These are phyloP conservation scores for Forficula auricularia DNA, from an alignment of 1,140 invertebrate genomes.

Conservation along the genomic window DNA sequence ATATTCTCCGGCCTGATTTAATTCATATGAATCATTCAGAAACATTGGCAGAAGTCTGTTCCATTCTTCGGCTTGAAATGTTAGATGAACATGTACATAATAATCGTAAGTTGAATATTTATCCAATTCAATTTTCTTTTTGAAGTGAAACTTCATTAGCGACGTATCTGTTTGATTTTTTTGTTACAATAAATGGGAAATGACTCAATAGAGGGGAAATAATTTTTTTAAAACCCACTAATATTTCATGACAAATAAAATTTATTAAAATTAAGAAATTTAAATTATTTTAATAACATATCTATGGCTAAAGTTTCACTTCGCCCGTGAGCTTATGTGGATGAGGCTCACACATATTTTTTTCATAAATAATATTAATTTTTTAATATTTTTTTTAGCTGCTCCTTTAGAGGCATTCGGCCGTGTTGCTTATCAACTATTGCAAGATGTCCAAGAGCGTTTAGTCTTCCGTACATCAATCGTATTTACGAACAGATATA, in stretches of 20 bases:
- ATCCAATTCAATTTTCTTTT: not conserved
- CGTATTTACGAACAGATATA: constrained; percentile 86
- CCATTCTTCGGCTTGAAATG: constrained; percentile 84
- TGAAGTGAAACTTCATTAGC: no score
- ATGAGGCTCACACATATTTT: no score
- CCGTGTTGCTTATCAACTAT: constrained; percentile 60
- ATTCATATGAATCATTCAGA: constrained; percentile 96
- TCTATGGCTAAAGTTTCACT: no score
- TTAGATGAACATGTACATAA: constrained; percentile 81
- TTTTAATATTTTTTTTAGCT: constrained; percentile 20
- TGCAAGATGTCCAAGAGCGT: constrained; percentile 92
- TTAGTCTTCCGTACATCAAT: constrained; percentile 88
- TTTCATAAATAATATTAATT: constrained; percentile 2
- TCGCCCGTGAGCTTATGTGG: no score
- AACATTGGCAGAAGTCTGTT: constrained; percentile 89
- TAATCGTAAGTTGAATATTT: constrained; percentile 54
- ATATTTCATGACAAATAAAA: no score
- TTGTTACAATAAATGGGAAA: no score
- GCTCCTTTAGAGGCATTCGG: constrained; percentile 66
- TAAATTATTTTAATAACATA: no score
- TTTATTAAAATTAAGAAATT: no score
- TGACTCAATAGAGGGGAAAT: no score
- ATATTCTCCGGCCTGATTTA: constrained; percentile 81
- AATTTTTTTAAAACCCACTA: no score
- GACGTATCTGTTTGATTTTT: no score